A percentile compares a stretch with the other conserved stretches of the same genome.
These are phyloP conservation scores for Allobates femoralis DNA, from an alignment of 2,797 vertebrate genomes.

Conservation along the genomic window DNA sequence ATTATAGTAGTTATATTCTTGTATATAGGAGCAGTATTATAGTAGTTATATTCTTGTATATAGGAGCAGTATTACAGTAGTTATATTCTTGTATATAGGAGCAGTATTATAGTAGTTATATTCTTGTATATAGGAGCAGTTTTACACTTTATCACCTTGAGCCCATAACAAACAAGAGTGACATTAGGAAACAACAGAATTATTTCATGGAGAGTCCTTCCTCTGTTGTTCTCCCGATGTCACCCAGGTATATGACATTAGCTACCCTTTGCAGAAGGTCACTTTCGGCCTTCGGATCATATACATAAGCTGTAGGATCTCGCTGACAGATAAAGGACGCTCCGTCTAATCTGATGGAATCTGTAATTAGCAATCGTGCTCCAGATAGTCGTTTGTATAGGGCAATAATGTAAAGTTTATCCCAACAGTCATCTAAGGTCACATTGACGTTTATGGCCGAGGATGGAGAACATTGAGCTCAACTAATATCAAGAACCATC, in stretches of 20 bases:
- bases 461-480: not conserved
- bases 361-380: not conserved
- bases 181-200: no score
- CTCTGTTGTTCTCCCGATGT: not conserved
- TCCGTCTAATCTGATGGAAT: not conserved
- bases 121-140: not conserved
- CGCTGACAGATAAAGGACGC: not conserved
- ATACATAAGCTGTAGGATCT: not conserved
- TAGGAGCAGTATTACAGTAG: not conserved
- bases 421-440: constrained; percentile 20
- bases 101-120: constrained; percentile 12
- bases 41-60: constrained; percentile 15
- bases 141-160: no score
- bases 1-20: constrained; percentile 1
- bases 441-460: not conserved
- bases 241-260: not conserved
- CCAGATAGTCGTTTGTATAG: not conserved
- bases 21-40: constrained; percentile 4
- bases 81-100: not conserved
- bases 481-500: not conserved
- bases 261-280: not conserved
- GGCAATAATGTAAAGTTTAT: constrained; percentile 10
- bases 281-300: not conserved
- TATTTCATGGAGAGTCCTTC: no score
- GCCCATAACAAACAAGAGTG: no score